Conservation (phyloP, 2,113 vertebrate species). For the Thymallus thymallus region DNA sequence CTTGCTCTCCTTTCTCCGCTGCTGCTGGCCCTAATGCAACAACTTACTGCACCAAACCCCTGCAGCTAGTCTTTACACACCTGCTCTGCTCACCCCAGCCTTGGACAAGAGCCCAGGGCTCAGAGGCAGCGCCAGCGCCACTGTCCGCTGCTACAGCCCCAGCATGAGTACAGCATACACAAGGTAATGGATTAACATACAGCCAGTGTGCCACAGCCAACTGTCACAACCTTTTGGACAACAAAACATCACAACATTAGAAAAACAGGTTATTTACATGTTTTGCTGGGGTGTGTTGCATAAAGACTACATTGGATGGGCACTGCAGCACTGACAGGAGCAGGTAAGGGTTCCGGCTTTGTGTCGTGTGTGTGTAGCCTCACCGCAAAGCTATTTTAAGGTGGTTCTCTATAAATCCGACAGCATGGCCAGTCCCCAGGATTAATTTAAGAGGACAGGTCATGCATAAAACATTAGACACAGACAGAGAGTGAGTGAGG, state of each 20-base stretch:
- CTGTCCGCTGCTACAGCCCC: slow-evolving; percentile 4
- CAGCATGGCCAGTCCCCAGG: slow-evolving; percentile 29
- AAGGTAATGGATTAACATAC: slow-evolving; percentile 32
- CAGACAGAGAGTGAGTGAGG: slow-evolving; percentile 7
- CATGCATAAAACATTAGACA: slow-evolving; percentile 59
- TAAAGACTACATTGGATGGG: slow-evolving; percentile 48
- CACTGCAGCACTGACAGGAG: slow-evolving; percentile 46
- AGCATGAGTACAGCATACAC: slow-evolving; percentile 10
- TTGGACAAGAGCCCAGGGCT: slow-evolving; percentile 68
- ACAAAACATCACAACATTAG: slow-evolving; percentile 38
- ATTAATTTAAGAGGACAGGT: slow-evolving; percentile 40
- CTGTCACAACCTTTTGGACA: slow-evolving; percentile 49
- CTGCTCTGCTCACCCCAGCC: slow-evolving; percentile 42
- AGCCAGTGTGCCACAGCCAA: slow-evolving; percentile 30
- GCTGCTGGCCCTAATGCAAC: slow-evolving; percentile 59
- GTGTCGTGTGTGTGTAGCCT: background rate
- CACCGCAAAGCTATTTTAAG: slow-evolving; percentile 35
- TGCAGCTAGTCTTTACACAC: slow-evolving; percentile 57
- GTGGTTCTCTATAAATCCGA: slow-evolving; percentile 36
- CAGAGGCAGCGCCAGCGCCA: slow-evolving; percentile 16
- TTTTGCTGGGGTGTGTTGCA: slow-evolving; percentile 39
- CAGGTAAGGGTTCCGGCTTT: slow-evolving; percentile 56
- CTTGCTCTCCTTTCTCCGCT: slow-evolving; percentile 22
- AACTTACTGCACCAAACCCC: slow-evolving; percentile 78
- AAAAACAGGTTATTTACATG: slow-evolving; percentile 26